Percentiles rank a stretch among this genome's conserved stretches.
phyloP scores from a whole-genome alignment of 1,140 invertebrate genomes.

The Cepaea nemoralis region DNA sequence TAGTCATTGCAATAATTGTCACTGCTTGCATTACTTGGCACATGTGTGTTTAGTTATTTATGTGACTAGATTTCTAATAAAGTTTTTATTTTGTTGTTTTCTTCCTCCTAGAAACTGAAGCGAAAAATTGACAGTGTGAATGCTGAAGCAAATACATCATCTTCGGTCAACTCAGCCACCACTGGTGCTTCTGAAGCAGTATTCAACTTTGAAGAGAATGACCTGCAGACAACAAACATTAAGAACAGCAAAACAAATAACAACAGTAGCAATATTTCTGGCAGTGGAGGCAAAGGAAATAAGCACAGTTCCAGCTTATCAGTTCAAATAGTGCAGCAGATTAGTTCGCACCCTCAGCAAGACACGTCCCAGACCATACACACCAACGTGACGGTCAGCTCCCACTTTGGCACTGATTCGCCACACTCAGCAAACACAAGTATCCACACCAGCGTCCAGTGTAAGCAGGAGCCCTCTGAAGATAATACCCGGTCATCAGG shows the following conservation, averaged over 20 bases:
- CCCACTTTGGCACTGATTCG: constrained; percentile 61
- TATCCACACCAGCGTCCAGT: constrained; percentile 76
- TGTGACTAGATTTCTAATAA: too few species aligned
- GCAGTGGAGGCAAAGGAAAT: constrained; percentile 35
- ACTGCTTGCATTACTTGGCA: too few species aligned
- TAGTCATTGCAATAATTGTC: too few species aligned
- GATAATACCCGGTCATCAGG: constrained; percentile 68
- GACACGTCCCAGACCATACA: constrained; percentile 90
- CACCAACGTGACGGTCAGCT: constrained; percentile 92
- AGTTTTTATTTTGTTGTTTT: too few species aligned
- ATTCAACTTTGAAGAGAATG: constrained; percentile 59
- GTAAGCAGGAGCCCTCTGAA: constrained; percentile 83
- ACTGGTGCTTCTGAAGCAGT: constrained; percentile 51
- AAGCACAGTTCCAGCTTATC: constrained; percentile 79
- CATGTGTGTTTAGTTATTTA: too few species aligned
- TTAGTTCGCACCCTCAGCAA: constrained; percentile 83
- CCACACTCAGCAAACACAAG: constrained; percentile 47
- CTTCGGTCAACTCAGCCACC: constrained; percentile 58
- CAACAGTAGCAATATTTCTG: constrained; percentile 46
- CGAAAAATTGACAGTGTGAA: constrained; percentile 65
- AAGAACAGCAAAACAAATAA: constrained; percentile 47
- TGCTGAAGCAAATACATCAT: constrained; percentile 57
- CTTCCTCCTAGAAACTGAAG: constrained; percentile 54
- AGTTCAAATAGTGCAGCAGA: constrained; percentile 91
- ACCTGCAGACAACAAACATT: constrained; percentile 37